Percentiles rank a stretch among this genome's conserved stretches.
Conservation (phyloP, 1,140 invertebrate genomes). For the Bombus superbus region DNA sequence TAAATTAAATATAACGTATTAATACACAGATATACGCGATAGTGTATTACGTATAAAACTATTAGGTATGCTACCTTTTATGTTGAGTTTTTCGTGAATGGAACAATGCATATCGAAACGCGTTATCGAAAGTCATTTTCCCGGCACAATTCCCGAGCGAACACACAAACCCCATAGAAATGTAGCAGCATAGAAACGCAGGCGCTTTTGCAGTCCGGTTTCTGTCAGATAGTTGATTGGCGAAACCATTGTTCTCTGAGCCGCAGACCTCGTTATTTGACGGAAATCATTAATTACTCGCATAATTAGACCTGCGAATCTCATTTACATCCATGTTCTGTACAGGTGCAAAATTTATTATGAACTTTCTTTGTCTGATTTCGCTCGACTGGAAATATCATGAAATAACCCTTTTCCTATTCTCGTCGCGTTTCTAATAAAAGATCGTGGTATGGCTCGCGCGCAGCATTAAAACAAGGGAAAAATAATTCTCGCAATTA, state of each 20-base stretch:
- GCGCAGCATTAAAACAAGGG: no score
- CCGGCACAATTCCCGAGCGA: not conserved
- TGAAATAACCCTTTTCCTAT: not conserved
- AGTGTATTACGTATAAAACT: no score
- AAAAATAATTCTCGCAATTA: no score
- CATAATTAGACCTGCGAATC: slow-evolving; percentile 51
- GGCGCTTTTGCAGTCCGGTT: slow-evolving; percentile 44
- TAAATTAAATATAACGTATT: no score
- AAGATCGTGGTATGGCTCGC: no score
- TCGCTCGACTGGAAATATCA: not conserved
- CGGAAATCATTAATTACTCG: slow-evolving; percentile 65
- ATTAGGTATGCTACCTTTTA: no score
- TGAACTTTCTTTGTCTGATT: slow-evolving; percentile 31
- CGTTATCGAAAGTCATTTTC: slow-evolving; percentile 21
- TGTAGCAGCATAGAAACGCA: slow-evolving; percentile 21
- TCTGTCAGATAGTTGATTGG: slow-evolving; percentile 53
- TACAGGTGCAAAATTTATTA: slow-evolving; percentile 25
- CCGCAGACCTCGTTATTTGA: slow-evolving; percentile 48
- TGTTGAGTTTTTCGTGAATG: no score
- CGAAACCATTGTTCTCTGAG: slow-evolving; percentile 46
- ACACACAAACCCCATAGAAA: slow-evolving; percentile 33
- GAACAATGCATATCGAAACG: not conserved
- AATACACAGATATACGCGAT: no score
- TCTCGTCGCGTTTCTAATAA: not conserved
- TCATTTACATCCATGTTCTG: slow-evolving; percentile 35